Base-by-base conservation (phyloP, 2,797 vertebrate genomes). In the Menidia menidia region DNA sequence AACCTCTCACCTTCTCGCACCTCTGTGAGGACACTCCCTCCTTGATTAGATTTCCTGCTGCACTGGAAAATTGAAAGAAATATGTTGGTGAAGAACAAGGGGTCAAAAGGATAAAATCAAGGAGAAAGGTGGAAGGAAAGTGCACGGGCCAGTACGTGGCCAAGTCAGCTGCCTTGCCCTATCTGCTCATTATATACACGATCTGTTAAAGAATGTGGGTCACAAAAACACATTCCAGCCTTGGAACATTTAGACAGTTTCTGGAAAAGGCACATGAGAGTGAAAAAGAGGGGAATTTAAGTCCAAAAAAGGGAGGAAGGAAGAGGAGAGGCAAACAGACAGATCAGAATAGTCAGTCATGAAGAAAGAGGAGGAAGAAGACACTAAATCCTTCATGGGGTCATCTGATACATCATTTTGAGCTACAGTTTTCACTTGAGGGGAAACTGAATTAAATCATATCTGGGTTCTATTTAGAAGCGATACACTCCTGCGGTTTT, bases 41-140 rank as follows among this genome's bases (percentile, higher is more conserved):
- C 55, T 43, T 84, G 87, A 90, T 88, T 88, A 83, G 78, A 84
- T 87, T 88, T 91, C 86, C 87, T 85, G 67, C 82, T 69, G 78
- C 56, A 31, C 10, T 1, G 71, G 52, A 60, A 64, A 64, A 73
- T 39, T 48, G 68, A 70, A 64, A 67, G 68, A 59, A 83, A 76
- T 68, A 48, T 77, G 68, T 68, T 18, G 4, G 9, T 18, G 63
- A 39, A 72, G 64, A 73, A 61, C 47, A 32, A 5, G 8, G 7
- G 71, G 71, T 84, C 77, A 75, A 55, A 82, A 47, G 65, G 71
- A 69, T 45, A 39, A 63, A 73, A 30, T 39, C 32, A 16, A 18
- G 41, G 44, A 44, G 32, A 52, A 61, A 45, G 48, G 41, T 8
- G 19, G 53, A 55, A 16, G n/a, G 43, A 9, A 47, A 39, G n/a